These are phyloP conservation scores for Elysia chlorotica DNA, from an alignment of 1,140 invertebrate genomes.

Conservation along the genomic window DNA sequence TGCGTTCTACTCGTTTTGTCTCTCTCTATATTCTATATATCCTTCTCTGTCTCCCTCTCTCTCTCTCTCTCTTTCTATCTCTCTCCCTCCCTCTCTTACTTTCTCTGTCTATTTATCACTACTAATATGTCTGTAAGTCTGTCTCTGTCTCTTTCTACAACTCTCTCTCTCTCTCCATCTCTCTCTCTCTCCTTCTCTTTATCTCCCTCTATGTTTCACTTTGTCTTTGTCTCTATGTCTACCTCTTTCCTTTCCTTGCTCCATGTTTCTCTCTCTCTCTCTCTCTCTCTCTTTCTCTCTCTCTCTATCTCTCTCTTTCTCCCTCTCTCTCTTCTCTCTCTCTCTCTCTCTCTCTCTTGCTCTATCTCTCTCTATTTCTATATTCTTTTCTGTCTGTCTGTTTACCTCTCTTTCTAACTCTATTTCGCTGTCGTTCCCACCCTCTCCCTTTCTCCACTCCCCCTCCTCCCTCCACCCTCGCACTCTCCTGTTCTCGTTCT, in stretches of 20 bases:
- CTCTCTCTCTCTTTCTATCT: constrained; percentile 22
- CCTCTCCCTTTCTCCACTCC: constrained; percentile 4
- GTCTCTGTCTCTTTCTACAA: too few relatives aligned
- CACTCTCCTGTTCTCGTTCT: background rate
- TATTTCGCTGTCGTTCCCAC: too few relatives aligned
- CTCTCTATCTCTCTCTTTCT: constrained; percentile 18
- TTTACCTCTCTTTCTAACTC: too few relatives aligned
- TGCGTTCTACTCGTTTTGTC: background rate
- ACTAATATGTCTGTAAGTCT: too few relatives aligned
- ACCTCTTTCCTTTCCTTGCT: background rate
- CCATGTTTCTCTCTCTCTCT: background rate
- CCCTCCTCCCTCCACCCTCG: background rate
- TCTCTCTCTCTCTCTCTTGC: constrained; percentile 2
- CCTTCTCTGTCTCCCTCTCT: constrained; percentile 3
- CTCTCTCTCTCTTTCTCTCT: constrained; percentile 19
- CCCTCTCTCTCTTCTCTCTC: constrained; percentile 1
- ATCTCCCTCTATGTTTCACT: background rate
- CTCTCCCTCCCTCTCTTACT: too few relatives aligned
- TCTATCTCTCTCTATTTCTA: constrained; percentile 10
- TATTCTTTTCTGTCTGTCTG: too few relatives aligned
- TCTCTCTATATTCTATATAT: background rate
- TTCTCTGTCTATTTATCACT: too few relatives aligned
- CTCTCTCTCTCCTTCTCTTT: background rate
- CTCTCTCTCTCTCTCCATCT: background rate
- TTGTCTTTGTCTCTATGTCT: background rate